phyloP scores from a whole-genome alignment of 2,888 invertebrate species.

The Cyclophora punctaria region DNA sequence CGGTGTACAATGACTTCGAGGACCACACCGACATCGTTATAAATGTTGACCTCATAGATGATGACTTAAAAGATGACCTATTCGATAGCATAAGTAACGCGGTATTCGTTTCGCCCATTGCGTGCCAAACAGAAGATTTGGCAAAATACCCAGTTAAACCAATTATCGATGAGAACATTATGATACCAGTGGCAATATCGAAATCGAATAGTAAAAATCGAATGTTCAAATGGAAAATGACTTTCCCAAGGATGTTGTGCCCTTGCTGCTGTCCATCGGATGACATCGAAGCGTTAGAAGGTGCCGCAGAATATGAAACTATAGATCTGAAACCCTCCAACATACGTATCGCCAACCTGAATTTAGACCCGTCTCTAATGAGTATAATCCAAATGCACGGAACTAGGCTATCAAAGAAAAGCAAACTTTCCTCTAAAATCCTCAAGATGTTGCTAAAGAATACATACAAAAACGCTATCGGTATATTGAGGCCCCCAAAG shows the following conservation, averaged over 20 bases:
- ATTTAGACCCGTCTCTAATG: constrained; percentile 47
- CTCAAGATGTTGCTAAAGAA: constrained; percentile 34
- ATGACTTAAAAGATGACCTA: background rate
- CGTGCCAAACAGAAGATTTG: background rate
- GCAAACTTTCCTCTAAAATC: constrained; percentile 28
- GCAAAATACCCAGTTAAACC: background rate
- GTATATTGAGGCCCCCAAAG: constrained; percentile 20
- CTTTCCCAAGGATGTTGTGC: constrained; percentile 37
- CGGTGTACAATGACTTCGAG: background rate
- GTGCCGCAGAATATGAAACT: constrained; percentile 42
- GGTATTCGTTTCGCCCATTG: no score
- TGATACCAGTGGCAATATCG: background rate
- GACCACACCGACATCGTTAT: constrained; percentile 13
- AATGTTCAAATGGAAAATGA: constrained; percentile 18
- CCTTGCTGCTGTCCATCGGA: constrained; percentile 52
- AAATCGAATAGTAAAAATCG: constrained; percentile 3
- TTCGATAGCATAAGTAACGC: no score
- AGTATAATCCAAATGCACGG: constrained; percentile 44
- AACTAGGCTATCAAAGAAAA: constrained; percentile 11
- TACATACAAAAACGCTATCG: constrained; percentile 37
- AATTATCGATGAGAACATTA: background rate
- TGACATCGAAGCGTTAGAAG: constrained; percentile 28
- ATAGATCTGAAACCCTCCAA: constrained; percentile 37
- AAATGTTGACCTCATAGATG: constrained; percentile 4
- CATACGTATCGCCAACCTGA: constrained; percentile 22